phyloP scores from a whole-genome alignment of 2,888 invertebrate genomes.

The Nysson spinosus region DNA sequence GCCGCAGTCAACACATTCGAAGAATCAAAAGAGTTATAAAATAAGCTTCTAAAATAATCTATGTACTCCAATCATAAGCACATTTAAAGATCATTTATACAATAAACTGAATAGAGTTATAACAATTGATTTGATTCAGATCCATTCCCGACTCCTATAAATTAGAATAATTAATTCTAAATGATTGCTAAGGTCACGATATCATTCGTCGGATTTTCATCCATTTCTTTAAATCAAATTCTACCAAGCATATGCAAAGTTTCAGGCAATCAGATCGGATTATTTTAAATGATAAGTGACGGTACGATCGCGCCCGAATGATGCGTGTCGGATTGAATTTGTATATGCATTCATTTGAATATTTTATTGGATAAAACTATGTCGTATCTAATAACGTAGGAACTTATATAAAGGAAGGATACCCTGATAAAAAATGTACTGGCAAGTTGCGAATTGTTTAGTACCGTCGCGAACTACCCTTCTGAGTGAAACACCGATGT shows the following conservation, averaged over 20 bases:
- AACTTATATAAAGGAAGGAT: conserved; percentile 38
- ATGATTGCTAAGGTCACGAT: no score
- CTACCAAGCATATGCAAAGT: conserved; percentile 48
- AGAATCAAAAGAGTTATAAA: conserved; percentile 79
- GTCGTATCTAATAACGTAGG: conserved; percentile 46
- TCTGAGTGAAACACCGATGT: no score
- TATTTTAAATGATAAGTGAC: conserved; percentile 58
- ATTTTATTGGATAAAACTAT: conserved; percentile 67
- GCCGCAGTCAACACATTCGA: conserved; percentile 80
- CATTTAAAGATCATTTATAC: no score
- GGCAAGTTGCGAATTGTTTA: no score
- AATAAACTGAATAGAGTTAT: no score
- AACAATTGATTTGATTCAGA: no score
- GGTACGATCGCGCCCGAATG: conserved; percentile 13
- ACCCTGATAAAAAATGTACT: no score
- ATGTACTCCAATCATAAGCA: no score
- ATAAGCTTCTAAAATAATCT: conserved; percentile 27
- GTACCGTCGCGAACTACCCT: no score
- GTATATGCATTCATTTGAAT: conserved; percentile 61
- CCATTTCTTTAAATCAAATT: conserved; percentile 44
- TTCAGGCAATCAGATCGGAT: conserved; percentile 45
- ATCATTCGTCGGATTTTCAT: conserved; percentile 11
- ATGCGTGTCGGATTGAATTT: conserved; percentile 8
- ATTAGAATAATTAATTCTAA: no score
- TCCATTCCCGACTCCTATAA: no score